A percentile compares a stretch with the other conserved stretches of the same genome.
Conservation (phyloP, 2,888 invertebrate species). For the Zeuzera pyrina region DNA sequence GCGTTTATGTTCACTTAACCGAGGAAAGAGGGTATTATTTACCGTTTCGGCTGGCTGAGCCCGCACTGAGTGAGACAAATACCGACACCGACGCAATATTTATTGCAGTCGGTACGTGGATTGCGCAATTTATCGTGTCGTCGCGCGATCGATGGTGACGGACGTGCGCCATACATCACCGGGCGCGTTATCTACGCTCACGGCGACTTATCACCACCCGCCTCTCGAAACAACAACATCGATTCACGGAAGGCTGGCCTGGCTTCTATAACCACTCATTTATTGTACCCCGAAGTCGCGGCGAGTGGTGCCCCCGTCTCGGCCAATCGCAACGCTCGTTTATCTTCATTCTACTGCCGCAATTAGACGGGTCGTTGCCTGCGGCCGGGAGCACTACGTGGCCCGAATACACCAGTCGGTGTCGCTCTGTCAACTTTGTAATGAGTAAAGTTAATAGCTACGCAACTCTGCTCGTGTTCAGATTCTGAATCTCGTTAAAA, state of each 20-base stretch:
- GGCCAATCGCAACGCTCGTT: conserved; percentile 77
- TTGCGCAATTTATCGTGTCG: conserved; percentile 73
- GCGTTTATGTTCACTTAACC: conserved; percentile 73
- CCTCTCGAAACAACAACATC: conserved; percentile 42
- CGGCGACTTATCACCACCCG: conserved; percentile 56
- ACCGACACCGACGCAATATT: conserved; percentile 62
- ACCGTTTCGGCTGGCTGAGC: conserved; percentile 70
- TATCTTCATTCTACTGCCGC: conserved; percentile 80
- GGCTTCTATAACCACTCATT: conserved; percentile 36
- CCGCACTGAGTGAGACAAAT: conserved; percentile 71
- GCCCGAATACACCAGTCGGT: conserved; percentile 50
- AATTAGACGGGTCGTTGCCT: conserved; percentile 81
- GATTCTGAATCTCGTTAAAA: conserved; percentile 59
- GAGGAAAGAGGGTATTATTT: conserved; percentile 73
- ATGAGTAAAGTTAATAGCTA: conserved; percentile 72
- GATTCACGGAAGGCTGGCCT: conserved; percentile 25
- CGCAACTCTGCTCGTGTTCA: conserved; percentile 53
- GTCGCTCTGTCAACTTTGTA: conserved; percentile 67
- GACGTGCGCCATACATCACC: conserved; percentile 63
- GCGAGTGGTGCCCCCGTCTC: conserved; percentile 52
- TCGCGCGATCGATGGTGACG: conserved; percentile 66
- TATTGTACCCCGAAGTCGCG: conserved; percentile 36
- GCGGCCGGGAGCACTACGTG: conserved; percentile 58
- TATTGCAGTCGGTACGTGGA: conserved; percentile 69
- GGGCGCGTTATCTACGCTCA: conserved; percentile 67